These are phyloP conservation scores for Drosophila bifasciata DNA, from an alignment of 1,140 invertebrate species.

Conservation along the genomic window DNA sequence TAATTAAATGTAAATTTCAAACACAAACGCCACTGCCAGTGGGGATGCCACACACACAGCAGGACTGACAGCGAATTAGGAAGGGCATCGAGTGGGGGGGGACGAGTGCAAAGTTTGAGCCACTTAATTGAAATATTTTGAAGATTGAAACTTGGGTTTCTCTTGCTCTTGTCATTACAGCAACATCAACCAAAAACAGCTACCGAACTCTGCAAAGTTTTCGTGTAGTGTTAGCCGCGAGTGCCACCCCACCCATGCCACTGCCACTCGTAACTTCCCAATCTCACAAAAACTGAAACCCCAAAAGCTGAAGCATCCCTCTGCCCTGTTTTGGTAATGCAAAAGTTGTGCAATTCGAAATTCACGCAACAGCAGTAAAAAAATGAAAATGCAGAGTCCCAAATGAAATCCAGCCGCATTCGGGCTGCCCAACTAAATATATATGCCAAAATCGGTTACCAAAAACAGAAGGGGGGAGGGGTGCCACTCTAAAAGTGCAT, in stretches of 20 bases:
- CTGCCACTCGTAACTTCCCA: no score
- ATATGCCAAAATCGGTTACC: slow-evolving; percentile 65
- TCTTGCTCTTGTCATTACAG: slow-evolving; percentile 59
- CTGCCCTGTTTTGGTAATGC: slow-evolving; percentile 60
- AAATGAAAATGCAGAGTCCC: slow-evolving; percentile 47
- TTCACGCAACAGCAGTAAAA: slow-evolving; percentile 35
- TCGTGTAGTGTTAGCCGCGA: slow-evolving; percentile 38
- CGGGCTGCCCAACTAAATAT: slow-evolving; percentile 51
- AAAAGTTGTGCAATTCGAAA: slow-evolving; percentile 65
- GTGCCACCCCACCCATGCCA: slow-evolving; percentile 3
- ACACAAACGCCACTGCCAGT: slow-evolving; percentile 26
- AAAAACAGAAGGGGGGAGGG: slow-evolving; percentile 27
- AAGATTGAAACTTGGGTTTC: slow-evolving; percentile 72
- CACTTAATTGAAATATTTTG: slow-evolving; percentile 80
- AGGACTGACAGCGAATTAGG: slow-evolving; percentile 38
- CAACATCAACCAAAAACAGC: slow-evolving; percentile 36
- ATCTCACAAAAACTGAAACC: slow-evolving; percentile 5
- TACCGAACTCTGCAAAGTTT: slow-evolving; percentile 57
- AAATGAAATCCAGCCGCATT: slow-evolving; percentile 61
- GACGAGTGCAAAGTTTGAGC: slow-evolving; percentile 69
- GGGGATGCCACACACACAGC: slow-evolving; percentile 1
- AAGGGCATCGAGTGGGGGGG: slow-evolving; percentile 4
- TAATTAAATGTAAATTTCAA: slow-evolving; percentile 78
- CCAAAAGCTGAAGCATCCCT: slow-evolving; percentile 18
- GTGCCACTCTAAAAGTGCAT: slow-evolving; percentile 42